These are phyloP conservation scores for Eupithecia centaureata DNA, from an alignment of 2,888 invertebrate species.

Conservation along the genomic window DNA sequence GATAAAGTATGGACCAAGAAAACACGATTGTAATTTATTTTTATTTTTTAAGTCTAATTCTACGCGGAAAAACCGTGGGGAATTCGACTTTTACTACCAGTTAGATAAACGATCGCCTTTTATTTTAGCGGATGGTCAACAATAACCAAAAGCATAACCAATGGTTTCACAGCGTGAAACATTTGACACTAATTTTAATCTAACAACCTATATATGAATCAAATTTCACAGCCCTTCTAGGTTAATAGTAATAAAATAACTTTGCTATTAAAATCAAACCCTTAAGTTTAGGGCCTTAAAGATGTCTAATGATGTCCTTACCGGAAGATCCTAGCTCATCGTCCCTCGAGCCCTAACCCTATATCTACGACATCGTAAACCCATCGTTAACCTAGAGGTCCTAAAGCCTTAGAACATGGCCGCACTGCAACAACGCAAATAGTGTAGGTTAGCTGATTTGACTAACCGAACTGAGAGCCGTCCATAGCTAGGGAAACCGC, in stretches of 20 bases:
- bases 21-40: too few relatives aligned
- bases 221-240: not conserved
- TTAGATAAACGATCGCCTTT: not conserved
- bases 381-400: constrained; percentile 6
- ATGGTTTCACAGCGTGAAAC: not conserved
- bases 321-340: not conserved
- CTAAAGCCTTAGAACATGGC: not conserved
- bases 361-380: constrained; percentile 9
- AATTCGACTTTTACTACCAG: too few relatives aligned
- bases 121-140: not conserved
- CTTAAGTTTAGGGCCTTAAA: not conserved
- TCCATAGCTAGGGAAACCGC: too few relatives aligned
- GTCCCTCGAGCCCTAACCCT: not conserved
- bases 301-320: constrained; percentile 1
- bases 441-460: too few relatives aligned
- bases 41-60: too few relatives aligned
- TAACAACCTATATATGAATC: not conserved
- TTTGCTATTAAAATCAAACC: not conserved
- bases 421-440: not conserved
- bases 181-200: not conserved
- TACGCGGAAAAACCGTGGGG: too few relatives aligned
- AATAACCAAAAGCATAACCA: not conserved
- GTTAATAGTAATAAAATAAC: not conserved
- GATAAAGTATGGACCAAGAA: too few relatives aligned
- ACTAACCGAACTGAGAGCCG: too few relatives aligned